Conservation (phyloP, 2,113 vertebrate genomes). For the Tyto alba region DNA sequence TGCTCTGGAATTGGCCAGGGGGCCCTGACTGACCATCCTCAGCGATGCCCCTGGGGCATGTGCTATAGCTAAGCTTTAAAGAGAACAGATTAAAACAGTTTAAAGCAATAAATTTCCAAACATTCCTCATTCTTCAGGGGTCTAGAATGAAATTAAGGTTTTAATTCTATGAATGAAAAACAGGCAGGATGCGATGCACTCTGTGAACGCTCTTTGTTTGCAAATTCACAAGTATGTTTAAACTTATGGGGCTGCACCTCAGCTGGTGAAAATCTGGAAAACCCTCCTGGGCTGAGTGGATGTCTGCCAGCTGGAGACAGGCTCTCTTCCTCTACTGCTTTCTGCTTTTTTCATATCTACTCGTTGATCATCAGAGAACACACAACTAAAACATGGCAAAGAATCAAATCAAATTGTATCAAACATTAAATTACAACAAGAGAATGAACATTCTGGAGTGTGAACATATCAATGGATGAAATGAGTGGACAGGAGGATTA, state of each 20-base stretch:
- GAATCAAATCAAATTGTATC: not conserved
- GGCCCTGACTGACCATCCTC: not conserved
- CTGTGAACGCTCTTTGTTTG: not conserved
- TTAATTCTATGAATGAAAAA: not conserved
- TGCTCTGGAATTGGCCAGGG: not conserved
- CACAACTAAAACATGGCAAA: not conserved
- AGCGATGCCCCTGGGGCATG: fast-evolving
- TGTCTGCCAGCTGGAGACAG: slow-evolving; percentile 14
- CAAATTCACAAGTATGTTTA: not conserved
- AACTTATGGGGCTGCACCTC: not conserved
- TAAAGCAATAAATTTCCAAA: not conserved
- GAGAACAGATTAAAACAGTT: not conserved
- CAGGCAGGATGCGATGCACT: not conserved
- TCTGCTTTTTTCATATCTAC: not conserved
- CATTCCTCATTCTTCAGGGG: not conserved
- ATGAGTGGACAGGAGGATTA: not conserved
- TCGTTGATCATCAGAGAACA: not conserved
- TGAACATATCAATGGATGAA: not conserved
- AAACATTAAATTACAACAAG: not conserved
- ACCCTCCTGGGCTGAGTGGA: not conserved
- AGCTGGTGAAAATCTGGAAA: slow-evolving; percentile 13
- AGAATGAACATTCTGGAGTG: not conserved
- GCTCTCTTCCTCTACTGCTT: not conserved
- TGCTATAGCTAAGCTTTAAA: not conserved
- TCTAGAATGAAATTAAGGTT: not conserved